These are phyloP conservation scores for Pseudomugil gertrudae DNA, from an alignment of 2,797 vertebrate genomes.

Conservation along the genomic window DNA sequence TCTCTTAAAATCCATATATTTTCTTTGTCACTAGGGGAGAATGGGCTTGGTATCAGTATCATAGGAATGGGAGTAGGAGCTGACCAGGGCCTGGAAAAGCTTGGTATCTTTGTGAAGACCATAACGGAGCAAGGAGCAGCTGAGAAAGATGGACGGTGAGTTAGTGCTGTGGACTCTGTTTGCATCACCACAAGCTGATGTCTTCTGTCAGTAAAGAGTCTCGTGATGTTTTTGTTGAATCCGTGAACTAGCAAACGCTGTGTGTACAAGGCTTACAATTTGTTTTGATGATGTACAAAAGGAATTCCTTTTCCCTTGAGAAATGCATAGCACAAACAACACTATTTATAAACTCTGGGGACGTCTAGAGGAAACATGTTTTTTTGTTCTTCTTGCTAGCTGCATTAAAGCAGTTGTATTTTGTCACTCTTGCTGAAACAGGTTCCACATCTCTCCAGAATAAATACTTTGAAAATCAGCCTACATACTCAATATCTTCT, in stretches of 20 bases:
- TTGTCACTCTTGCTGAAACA: not conserved
- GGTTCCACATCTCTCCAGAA: not conserved
- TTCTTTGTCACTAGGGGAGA: conserved; percentile 83
- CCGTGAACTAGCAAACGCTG: not conserved
- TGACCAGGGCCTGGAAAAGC: conserved; percentile 93
- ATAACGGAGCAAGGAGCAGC: conserved; percentile 92
- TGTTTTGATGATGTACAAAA: conserved; percentile 19
- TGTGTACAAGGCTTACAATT: conserved; percentile 1
- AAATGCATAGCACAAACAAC: conserved; percentile 35
- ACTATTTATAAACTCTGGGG: conserved; percentile 54
- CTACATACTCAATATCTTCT: conserved; percentile 16
- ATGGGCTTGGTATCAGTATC: conserved; percentile 93
- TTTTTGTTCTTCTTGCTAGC: not conserved
- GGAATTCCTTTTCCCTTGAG: conserved; percentile 29
- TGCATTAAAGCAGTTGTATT: not conserved
- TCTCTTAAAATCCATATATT: not conserved
- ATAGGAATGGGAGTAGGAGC: conserved; percentile 96
- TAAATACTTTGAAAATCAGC: conserved; percentile 17
- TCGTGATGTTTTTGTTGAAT: not conserved
- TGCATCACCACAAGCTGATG: not conserved
- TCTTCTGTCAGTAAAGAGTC: not conserved
- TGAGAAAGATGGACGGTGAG: conserved; percentile 89
- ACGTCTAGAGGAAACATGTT: conserved; percentile 45
- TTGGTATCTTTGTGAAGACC: conserved; percentile 95
- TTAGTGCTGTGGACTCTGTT: not conserved